Percentiles rank a stretch among this genome's conserved stretches.
These are phyloP conservation scores for Apantesis nais DNA, from an alignment of 2,888 invertebrate species.

Conservation along the genomic window DNA sequence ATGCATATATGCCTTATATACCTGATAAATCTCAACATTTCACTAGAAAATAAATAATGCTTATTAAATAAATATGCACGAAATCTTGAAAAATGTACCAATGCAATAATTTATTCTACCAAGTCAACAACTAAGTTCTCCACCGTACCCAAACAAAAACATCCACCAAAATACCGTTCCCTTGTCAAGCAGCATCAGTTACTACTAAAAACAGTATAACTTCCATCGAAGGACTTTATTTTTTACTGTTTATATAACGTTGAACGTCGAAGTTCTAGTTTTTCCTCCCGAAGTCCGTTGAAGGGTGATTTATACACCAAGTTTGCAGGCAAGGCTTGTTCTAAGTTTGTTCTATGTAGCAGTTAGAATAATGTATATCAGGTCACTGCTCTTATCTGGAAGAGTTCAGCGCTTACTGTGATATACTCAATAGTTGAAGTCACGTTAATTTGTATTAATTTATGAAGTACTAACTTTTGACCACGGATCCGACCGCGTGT, in stretches of 20 bases:
- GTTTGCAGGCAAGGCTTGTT: conserved; percentile 35
- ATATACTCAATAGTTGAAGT: background rate
- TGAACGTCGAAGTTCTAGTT: conserved; percentile 49
- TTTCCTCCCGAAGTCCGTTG: conserved; percentile 49
- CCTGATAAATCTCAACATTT: too few relatives aligned
- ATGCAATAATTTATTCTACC: background rate
- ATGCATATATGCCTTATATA: too few relatives aligned
- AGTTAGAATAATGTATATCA: conserved; percentile 19
- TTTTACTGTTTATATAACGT: conserved; percentile 49
- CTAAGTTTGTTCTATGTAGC: conserved; percentile 29
- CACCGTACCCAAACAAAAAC: conserved; percentile 6
- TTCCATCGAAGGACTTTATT: conserved; percentile 25
- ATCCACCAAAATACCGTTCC: conserved; percentile 10
- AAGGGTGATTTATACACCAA: conserved; percentile 54
- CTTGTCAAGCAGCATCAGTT: conserved; percentile 19
- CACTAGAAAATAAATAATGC: too few relatives aligned
- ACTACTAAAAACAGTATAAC: conserved; percentile 16
- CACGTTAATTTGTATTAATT: background rate
- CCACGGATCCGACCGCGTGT: too few relatives aligned
- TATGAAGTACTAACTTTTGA: too few relatives aligned
- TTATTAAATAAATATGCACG: background rate
- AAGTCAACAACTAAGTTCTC: conserved; percentile 8
- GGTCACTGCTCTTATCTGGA: background rate
- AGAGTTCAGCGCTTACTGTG: background rate
- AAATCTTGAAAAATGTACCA: background rate